Evolutionary conservation across 2,888 invertebrate species (phyloP).

Genomic region (Cantharis rustica): DNA sequence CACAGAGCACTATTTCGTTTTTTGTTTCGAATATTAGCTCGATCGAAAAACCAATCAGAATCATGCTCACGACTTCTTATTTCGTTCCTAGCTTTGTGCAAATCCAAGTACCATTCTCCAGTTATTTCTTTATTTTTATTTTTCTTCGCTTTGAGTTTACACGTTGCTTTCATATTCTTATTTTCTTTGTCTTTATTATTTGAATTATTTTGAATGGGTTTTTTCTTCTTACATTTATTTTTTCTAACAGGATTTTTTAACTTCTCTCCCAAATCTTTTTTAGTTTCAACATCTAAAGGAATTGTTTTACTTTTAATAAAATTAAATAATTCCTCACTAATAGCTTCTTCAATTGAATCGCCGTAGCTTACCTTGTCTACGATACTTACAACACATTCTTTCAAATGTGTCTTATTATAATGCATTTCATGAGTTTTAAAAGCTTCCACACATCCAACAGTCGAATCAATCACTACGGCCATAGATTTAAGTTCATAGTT

Average conservation of each 20-base stretch:
- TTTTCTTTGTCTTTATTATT: neutral
- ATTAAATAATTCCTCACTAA: too few species aligned
- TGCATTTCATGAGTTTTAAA: neutral
- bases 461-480: neutral
- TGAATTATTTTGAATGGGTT: neutral
- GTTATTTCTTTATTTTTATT: neutral
- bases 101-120: conserved; percentile 47
- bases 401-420: neutral
- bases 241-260: neutral
- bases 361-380: neutral
- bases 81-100: conserved; percentile 40
- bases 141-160: neutral
- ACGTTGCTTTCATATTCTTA: neutral
- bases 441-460: neutral
- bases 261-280: neutral
- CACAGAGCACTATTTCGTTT: conserved; percentile 46
- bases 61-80: conserved; percentile 39
- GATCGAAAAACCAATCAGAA: conserved; percentile 45
- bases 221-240: neutral
- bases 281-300: neutral
- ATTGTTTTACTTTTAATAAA: neutral
- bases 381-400: neutral
- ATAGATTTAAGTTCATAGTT: neutral
- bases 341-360: neutral
- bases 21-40: conserved; percentile 38